Conservation (phyloP, 2,888 invertebrate species). For the Zaprionus bogoriensis region DNA sequence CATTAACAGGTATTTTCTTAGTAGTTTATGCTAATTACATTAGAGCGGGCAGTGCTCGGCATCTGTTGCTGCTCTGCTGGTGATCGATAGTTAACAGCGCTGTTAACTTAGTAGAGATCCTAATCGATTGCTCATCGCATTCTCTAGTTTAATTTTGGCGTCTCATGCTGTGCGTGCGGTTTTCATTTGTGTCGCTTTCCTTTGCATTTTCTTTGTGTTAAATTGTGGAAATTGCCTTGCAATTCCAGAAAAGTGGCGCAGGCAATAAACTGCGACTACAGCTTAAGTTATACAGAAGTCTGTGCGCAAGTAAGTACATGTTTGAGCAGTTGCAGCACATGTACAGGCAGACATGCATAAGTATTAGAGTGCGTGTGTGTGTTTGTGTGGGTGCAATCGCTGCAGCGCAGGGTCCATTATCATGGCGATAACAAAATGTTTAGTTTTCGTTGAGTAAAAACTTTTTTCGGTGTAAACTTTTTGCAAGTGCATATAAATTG, state of each 20-base stretch:
- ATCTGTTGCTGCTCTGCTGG: background rate
- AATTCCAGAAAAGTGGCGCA: constrained; percentile 38
- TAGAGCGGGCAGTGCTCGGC: background rate
- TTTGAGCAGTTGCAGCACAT: background rate
- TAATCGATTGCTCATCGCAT: background rate
- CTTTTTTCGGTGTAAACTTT: constrained; percentile 67
- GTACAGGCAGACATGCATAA: background rate
- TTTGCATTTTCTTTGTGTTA: constrained; percentile 7
- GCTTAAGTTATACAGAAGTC: constrained; percentile 4
- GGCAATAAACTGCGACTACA: constrained; percentile 54
- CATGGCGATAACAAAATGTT: constrained; percentile 73
- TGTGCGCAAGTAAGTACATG: background rate
- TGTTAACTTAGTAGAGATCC: background rate
- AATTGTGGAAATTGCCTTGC: constrained; percentile 37
- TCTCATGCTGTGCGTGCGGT: background rate
- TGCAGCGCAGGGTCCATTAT: constrained; percentile 61
- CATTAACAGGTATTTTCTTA: background rate
- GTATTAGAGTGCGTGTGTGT: background rate
- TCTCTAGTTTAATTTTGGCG: background rate
- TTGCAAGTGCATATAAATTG: constrained; percentile 73
- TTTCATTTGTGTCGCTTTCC: background rate
- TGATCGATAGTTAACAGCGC: background rate
- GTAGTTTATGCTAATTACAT: background rate
- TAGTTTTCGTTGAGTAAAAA: constrained; percentile 68
- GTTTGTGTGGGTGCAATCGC: constrained; percentile 38